Evolutionary conservation across 2,888 invertebrate species (phyloP).

Genomic region (Diplolepis rosae): DNA sequence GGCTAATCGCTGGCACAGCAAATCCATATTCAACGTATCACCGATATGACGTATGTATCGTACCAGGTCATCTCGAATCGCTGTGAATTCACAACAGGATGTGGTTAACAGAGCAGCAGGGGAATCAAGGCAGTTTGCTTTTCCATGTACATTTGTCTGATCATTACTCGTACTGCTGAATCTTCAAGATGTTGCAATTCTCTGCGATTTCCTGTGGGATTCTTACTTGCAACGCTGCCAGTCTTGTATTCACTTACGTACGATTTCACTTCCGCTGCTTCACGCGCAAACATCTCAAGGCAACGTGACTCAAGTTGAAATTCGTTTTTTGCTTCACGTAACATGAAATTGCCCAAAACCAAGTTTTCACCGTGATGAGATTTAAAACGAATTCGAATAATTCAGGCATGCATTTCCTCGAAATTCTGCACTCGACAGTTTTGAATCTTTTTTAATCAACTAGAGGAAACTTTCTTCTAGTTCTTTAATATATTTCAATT

Average conservation of each 20-base stretch:
- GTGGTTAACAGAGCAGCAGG: not conserved
- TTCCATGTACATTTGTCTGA: slow-evolving; percentile 38
- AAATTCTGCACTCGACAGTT: too few species aligned
- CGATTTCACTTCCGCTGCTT: slow-evolving; percentile 5
- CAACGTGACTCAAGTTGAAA: slow-evolving; percentile 16
- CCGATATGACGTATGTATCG: slow-evolving; percentile 11
- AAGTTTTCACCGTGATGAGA: not conserved
- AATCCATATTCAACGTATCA: slow-evolving; percentile 33
- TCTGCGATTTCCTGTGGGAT: slow-evolving; percentile 55
- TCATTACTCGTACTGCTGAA: slow-evolving; percentile 52
- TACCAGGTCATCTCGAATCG: slow-evolving; percentile 19
- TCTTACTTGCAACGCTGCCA: slow-evolving; percentile 36
- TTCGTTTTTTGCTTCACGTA: slow-evolving; percentile 22
- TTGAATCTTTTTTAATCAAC: too few species aligned
- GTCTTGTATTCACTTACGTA: slow-evolving; percentile 23
- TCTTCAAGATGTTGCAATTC: slow-evolving; percentile 47
- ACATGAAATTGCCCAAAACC: not conserved
- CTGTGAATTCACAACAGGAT: not conserved
- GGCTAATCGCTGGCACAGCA: slow-evolving; percentile 56
- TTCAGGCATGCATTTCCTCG: not conserved
- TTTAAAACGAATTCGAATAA: slow-evolving; percentile 23
- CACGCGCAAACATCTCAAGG: slow-evolving; percentile 19
- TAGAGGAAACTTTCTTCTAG: too few species aligned
- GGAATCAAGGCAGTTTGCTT: not conserved
- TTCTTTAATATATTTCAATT: too few species aligned